Percentiles rank a stretch among this genome's conserved stretches.
phyloP scores from a whole-genome alignment of 2,888 invertebrate genomes.

The Spatulosminthurus flaviceps region DNA sequence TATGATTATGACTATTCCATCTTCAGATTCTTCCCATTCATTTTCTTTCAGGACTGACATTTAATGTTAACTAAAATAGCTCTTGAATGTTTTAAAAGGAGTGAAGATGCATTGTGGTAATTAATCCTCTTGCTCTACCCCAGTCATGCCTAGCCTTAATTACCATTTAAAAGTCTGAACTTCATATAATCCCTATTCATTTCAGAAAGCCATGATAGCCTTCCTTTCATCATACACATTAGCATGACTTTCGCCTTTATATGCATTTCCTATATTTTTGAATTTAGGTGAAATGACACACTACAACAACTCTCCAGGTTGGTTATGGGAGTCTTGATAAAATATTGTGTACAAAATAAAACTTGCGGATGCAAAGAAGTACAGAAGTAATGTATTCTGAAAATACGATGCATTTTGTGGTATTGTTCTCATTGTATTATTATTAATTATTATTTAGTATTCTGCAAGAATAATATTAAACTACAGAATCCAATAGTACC shows the following conservation, averaged over 20 bases:
- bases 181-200: neutral
- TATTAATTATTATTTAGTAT: too few species aligned
- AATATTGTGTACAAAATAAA: too few species aligned
- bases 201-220: neutral
- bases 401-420: too few species aligned
- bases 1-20: neutral
- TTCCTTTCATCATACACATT: too few species aligned
- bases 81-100: neutral
- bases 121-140: neutral
- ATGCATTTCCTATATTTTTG: neutral
- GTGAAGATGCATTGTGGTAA: neutral
- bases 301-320: too few species aligned
- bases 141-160: neutral
- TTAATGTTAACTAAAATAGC: neutral
- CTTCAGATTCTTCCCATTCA: neutral
- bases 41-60: too few species aligned
- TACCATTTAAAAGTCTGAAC: neutral
- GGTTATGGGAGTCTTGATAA: too few species aligned
- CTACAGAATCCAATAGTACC: too few species aligned
- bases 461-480: too few species aligned
- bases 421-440: too few species aligned
- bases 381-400: too few species aligned
- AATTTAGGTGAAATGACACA: neutral
- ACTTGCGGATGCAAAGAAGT: too few species aligned
- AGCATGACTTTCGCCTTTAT: neutral